Base-by-base conservation (phyloP, 2,113 vertebrate genomes). In the Lampris incognitus region DNA sequence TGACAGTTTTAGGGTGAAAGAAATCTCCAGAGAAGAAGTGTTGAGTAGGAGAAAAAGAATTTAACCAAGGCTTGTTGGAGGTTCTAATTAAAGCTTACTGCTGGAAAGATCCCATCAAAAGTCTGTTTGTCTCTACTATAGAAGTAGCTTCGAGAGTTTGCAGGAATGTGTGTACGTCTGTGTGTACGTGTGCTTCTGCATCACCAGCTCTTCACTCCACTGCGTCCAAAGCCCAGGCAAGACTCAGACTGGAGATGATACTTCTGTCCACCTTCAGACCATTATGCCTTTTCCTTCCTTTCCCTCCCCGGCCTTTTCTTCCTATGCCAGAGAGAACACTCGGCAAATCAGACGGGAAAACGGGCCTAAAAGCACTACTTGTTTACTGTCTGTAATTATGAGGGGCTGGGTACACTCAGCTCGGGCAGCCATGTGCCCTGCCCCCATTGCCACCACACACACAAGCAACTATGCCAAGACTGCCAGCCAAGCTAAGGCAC, bases 331-430 rank as follows among this genome's bases (percentile, higher is more conserved):
- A 88, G 61, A 67, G 75, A 91, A 89, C 82, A 84, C 76, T 91
- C 81, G 88, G 69, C 75, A 59, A 84, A 88, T 88, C 81, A 89
- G 87, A 91, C 71, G 7, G 79, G 83, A 91, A 91, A 91, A 86
- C 73, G 72, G 82, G 59, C 85, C 79, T 89, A 82, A 88, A 88
- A 89, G 88, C 78, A 76, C 74, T 78, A 86, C 82, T 89, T 92
- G 90, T 90, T 89, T 88, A 92, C 90, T 91, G 93, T 90, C 93
- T 93, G 84, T 94, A 94, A 94, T 94, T 94, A 94, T 88, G 87
- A 91, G 86, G 83, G 90, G 92, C 84, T 88, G 88, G 87, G 92
- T 90, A 91, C 69, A 78, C 82, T 85, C 86, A 84, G 56, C 71
- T 54, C 78, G 82, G 58, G 84, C 71, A 60, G 75, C 81, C 70